phyloP scores from a whole-genome alignment of 1,140 invertebrate genomes.

The Phortica variegata region DNA sequence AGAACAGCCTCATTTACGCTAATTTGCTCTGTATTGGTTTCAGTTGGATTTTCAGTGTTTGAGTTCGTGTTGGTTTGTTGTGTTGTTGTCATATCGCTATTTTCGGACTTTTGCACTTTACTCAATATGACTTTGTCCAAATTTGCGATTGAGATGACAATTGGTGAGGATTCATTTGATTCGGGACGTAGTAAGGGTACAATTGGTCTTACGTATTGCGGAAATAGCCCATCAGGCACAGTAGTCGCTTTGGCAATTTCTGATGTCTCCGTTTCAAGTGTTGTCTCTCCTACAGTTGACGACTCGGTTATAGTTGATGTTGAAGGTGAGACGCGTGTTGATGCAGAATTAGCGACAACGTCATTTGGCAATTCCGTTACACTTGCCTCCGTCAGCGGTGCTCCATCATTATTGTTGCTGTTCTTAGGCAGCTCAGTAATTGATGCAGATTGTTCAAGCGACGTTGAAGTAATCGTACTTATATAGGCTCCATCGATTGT shows the following conservation, averaged over 20 bases:
- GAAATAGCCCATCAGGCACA: slow-evolving; percentile 14
- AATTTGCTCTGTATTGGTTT: background rate
- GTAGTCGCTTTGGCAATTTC: slow-evolving; percentile 12
- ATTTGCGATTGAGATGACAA: slow-evolving; percentile 57
- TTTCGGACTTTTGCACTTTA: slow-evolving; percentile 38
- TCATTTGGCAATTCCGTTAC: background rate
- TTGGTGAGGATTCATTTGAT: slow-evolving; percentile 56
- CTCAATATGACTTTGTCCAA: slow-evolving; percentile 56
- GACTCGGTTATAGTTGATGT: slow-evolving; percentile 2
- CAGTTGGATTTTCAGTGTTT: no score
- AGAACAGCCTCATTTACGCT: background rate
- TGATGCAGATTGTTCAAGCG: no score
- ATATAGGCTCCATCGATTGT: slow-evolving; percentile 1
- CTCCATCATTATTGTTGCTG: no score
- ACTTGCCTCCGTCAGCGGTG: background rate
- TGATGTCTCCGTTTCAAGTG: background rate
- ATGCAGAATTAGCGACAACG: background rate
- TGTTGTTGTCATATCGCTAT: slow-evolving; percentile 14
- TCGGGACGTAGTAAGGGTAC: slow-evolving; percentile 50
- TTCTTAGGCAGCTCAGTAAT: no score
- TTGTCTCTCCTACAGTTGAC: background rate
- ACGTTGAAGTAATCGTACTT: no score
- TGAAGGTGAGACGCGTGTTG: background rate
- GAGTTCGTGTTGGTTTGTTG: no score
- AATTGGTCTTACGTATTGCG: slow-evolving; percentile 50